A percentile compares a stretch with the other conserved stretches of the same genome.
phyloP scores from a whole-genome alignment of 37 sponge, comb jelly and placozoan genomes.

The Halichondria panicea region DNA sequence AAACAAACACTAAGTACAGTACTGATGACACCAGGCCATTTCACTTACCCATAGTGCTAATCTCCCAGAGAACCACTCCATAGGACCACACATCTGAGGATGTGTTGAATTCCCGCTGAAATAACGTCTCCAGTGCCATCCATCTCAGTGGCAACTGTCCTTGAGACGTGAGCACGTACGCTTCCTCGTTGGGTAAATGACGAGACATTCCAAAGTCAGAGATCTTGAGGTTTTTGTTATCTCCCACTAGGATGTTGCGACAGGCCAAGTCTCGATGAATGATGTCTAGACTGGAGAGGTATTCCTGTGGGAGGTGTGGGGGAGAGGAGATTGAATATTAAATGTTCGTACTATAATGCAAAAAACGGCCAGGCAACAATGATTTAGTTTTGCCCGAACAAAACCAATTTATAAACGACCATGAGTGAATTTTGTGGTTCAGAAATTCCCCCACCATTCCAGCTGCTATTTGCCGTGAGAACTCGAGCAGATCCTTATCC shows the following conservation, averaged over 20 bases:
- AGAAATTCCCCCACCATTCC: slow-evolving; percentile 57
- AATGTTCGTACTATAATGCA: background rate
- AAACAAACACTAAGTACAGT: too few species aligned
- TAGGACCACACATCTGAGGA: slow-evolving; percentile 76
- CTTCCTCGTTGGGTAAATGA: slow-evolving; percentile 34
- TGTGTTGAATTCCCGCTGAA: slow-evolving; percentile 60
- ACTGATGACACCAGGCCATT: background rate
- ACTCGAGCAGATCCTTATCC: slow-evolving; percentile 47
- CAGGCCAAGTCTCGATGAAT: slow-evolving; percentile 83
- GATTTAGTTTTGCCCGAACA: background rate
- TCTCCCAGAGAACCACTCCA: slow-evolving; percentile 77
- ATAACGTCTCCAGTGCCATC: slow-evolving; percentile 77
- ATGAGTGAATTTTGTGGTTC: background rate
- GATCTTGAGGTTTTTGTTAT: slow-evolving; percentile 65
- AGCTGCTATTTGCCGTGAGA: slow-evolving; percentile 68
- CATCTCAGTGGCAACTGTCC: slow-evolving; percentile 69
- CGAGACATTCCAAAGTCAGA: slow-evolving; percentile 81
- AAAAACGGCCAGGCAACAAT: background rate
- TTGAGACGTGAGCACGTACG: slow-evolving; percentile 57
- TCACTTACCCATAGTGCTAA: slow-evolving; percentile 62
- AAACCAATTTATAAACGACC: background rate
- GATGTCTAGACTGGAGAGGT: slow-evolving; percentile 45
- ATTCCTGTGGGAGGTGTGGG: slow-evolving; percentile 32
- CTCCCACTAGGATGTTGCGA: slow-evolving; percentile 78
- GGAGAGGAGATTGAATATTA: background rate